A percentile compares a stretch with the other conserved stretches of the same genome.
Conservation (phyloP, 2,888 invertebrate species). For the Heliconius sara region DNA sequence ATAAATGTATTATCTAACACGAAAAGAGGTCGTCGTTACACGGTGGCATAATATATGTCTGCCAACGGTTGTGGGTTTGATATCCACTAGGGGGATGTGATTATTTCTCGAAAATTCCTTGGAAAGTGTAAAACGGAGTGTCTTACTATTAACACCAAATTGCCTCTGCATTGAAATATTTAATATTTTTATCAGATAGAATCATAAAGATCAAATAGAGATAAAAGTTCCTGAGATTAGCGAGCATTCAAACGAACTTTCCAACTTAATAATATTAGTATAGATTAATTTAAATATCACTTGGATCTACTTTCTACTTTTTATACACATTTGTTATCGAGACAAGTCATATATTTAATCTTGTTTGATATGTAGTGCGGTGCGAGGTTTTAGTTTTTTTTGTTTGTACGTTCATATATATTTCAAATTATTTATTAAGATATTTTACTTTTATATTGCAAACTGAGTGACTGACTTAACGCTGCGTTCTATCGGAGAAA, state of each 20-base stretch:
- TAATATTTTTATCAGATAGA: too few species aligned
- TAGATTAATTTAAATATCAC: conserved; percentile 44
- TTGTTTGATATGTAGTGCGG: background rate
- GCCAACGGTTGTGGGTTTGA: too few species aligned
- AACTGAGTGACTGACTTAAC: too few species aligned
- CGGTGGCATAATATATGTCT: too few species aligned
- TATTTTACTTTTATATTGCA: too few species aligned
- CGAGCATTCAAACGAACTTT: background rate
- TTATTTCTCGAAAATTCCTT: background rate
- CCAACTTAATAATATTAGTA: background rate
- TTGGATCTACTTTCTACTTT: conserved; percentile 37
- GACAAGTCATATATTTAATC: background rate
- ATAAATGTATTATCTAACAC: too few species aligned
- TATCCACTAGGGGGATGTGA: too few species aligned
- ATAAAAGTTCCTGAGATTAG: background rate
- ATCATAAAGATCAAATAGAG: background rate
- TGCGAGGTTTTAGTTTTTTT: background rate
- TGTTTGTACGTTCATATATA: background rate
- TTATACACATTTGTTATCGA: conserved; percentile 10
- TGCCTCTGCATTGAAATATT: background rate
- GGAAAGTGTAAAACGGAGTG: background rate
- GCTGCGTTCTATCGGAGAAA: too few species aligned
- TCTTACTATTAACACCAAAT: background rate
- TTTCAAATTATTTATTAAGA: background rate
- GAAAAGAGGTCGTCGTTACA: too few species aligned